Conservation (phyloP, 2,113 vertebrate species). For the Mormoops blainvillei region DNA sequence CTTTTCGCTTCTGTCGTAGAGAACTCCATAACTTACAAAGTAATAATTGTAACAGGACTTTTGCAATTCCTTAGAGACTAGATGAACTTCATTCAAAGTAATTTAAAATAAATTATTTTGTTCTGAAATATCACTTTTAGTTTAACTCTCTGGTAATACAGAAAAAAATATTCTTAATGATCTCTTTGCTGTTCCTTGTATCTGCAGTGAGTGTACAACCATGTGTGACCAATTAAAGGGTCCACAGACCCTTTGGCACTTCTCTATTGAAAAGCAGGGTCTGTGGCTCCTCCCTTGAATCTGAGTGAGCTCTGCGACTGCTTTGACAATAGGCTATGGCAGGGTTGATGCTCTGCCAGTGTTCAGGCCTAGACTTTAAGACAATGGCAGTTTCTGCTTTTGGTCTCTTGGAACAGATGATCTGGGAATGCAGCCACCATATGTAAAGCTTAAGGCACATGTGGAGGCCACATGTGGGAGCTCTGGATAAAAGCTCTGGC, state of each 20-base stretch:
- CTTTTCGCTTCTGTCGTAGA: constrained; percentile 23
- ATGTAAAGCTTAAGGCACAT: background rate
- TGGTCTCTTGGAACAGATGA: background rate
- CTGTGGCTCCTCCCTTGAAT: background rate
- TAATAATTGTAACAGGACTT: constrained; percentile 31
- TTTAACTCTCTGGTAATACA: constrained; percentile 26
- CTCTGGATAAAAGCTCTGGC: background rate
- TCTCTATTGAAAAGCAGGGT: background rate
- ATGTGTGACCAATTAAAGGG: background rate
- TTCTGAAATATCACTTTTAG: constrained; percentile 46
- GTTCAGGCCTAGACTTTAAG: background rate
- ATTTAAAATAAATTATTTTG: constrained; percentile 56
- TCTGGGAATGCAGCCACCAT: background rate
- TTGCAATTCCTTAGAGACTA: constrained; percentile 19
- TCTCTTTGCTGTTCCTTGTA: background rate
- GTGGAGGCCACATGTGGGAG: background rate
- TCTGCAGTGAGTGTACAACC: background rate
- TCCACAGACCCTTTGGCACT: background rate
- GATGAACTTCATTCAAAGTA: constrained; percentile 36
- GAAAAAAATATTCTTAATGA: background rate
- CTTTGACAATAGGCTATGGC: background rate
- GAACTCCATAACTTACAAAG: constrained; percentile 39
- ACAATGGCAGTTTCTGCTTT: background rate
- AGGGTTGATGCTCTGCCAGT: background rate
- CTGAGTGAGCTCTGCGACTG: background rate